phyloP scores from a whole-genome alignment of 1,140 invertebrate genomes.

The Drosophila ironensis region DNA sequence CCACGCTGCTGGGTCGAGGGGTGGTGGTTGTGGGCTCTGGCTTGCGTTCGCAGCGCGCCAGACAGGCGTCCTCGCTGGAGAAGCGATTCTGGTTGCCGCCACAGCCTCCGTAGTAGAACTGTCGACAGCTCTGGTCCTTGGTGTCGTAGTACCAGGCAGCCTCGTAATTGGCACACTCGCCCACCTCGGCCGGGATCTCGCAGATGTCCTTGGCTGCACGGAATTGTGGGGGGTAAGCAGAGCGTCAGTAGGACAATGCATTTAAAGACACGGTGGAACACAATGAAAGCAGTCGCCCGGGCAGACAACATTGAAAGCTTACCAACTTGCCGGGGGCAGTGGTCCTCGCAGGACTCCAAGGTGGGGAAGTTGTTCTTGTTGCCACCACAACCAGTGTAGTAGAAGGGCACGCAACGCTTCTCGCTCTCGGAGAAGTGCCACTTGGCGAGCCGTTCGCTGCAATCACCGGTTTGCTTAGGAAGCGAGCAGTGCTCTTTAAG shows the following conservation, averaged over 20 bases:
- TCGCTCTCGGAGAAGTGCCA: constrained; percentile 94
- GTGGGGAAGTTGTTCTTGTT: constrained; percentile 94
- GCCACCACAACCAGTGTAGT: constrained; percentile 95
- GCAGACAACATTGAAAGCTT: constrained; percentile 82
- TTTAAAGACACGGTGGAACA: constrained; percentile 12
- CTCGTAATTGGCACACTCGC: constrained; percentile 91
- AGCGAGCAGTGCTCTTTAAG: constrained; percentile 89
- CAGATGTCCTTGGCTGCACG: constrained; percentile 85
- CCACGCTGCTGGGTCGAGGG: constrained; percentile 39
- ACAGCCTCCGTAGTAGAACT: constrained; percentile 92
- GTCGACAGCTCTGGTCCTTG: constrained; percentile 86
- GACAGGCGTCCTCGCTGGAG: constrained; percentile 86
- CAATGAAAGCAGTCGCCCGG: constrained; percentile 60
- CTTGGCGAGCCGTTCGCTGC: constrained; percentile 88
- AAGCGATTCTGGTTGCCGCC: constrained; percentile 93
- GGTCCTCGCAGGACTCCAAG: constrained; percentile 89
- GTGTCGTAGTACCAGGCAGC: constrained; percentile 93
- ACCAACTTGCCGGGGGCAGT: constrained; percentile 91
- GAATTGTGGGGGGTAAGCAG: background rate
- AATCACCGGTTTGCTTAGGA: constrained; percentile 90
- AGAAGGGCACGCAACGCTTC: constrained; percentile 96
- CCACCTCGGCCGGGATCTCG: constrained; percentile 88
- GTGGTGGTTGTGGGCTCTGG: constrained; percentile 61
- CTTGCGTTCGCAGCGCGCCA: constrained; percentile 84
- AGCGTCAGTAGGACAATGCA: constrained; percentile 10